phyloP scores from a whole-genome alignment of 2,888 invertebrate species.

The Trissonchulus sp. region DNA sequence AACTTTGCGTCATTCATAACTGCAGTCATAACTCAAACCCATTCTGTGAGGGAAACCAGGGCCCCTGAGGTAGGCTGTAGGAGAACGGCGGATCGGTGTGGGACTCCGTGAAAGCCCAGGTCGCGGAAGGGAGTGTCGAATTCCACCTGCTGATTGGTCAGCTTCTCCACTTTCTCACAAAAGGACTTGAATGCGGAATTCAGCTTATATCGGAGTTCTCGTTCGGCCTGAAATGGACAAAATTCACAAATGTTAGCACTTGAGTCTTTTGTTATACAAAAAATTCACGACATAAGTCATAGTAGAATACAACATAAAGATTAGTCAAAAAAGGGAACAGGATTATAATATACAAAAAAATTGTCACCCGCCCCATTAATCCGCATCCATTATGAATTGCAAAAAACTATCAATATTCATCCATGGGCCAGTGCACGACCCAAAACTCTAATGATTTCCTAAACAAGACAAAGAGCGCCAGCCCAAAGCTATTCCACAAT shows the following conservation, averaged over 20 bases:
- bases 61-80: slow-evolving; percentile 97
- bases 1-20: too few species aligned
- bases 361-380: too few species aligned
- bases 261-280: neutral
- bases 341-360: too few species aligned
- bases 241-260: neutral
- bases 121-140: slow-evolving; percentile 98
- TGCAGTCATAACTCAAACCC: too few species aligned
- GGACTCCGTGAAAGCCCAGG: slow-evolving; percentile 93
- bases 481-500: too few species aligned
- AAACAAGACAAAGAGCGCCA: too few species aligned
- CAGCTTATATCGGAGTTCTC: slow-evolving; percentile 88
- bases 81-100: slow-evolving; percentile 67
- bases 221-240: slow-evolving; percentile 64
- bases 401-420: too few species aligned
- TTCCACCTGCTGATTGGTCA: slow-evolving; percentile 93
- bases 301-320: neutral
- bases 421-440: too few species aligned
- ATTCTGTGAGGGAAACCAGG: slow-evolving; percentile 90
- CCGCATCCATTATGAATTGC: too few species aligned
- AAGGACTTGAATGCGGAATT: slow-evolving; percentile 97
- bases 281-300: neutral
- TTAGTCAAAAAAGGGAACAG: slow-evolving; percentile 7
- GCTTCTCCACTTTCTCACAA: slow-evolving; percentile 87
- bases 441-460: too few species aligned